These are phyloP conservation scores for Ianthella basta DNA, from an alignment of 37 sponge, comb jelly and placozoan genomes.

Conservation along the genomic window DNA sequence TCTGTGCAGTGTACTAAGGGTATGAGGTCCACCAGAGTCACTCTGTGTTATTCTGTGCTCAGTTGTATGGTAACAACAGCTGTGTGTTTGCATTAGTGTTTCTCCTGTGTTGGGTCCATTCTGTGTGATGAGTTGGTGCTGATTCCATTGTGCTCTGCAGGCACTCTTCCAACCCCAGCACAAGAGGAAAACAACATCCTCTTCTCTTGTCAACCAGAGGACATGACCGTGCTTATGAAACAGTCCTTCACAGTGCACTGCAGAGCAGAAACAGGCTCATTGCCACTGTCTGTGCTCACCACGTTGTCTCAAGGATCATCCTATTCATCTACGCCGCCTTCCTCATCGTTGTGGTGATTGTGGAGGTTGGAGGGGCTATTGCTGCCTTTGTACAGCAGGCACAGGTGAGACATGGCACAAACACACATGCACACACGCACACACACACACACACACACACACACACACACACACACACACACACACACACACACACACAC, in stretches of 20 bases:
- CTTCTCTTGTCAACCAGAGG: neutral
- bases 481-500: slow-evolving; percentile 29
- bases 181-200: neutral
- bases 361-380: no score
- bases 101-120: no score
- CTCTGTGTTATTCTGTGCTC: no score
- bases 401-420: no score
- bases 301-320: neutral
- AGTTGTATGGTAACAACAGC: no score
- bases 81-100: no score
- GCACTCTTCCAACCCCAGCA: neutral
- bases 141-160: neutral
- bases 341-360: no score
- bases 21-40: no score
- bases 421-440: neutral
- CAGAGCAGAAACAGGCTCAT: neutral
- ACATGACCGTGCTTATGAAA: slow-evolving; percentile 1
- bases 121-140: no score
- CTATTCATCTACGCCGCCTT: slow-evolving; percentile 9
- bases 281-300: no score
- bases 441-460: slow-evolving; percentile 1
- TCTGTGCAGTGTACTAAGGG: no score
- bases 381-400: no score
- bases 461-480: slow-evolving; percentile 8
- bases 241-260: neutral